Evolutionary conservation across 2,113 vertebrate genomes (phyloP).

Genomic region (Prochilodus magdalenae): DNA sequence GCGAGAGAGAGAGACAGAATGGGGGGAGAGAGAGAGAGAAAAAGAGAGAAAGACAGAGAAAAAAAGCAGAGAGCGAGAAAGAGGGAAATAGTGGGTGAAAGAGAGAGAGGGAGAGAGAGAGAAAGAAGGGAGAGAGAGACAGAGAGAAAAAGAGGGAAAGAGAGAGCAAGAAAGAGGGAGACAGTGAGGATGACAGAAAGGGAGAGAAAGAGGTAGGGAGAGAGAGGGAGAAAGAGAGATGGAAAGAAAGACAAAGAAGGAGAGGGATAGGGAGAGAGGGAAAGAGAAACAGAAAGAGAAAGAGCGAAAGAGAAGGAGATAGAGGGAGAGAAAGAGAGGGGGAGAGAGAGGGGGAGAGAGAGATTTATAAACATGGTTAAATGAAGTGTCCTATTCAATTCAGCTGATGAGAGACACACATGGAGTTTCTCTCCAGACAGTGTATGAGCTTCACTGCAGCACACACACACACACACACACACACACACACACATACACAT

Average conservation of each 20-base stretch:
- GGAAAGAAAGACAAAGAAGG: not conserved
- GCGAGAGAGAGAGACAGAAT: not conserved
- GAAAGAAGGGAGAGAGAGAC: no score
- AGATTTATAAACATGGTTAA: conserved; percentile 3
- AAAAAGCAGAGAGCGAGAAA: not conserved
- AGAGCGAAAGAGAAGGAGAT: not conserved
- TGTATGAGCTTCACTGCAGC: not conserved
- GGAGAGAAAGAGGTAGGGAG: rapidly evolving
- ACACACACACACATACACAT: not conserved
- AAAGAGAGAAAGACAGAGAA: not conserved
- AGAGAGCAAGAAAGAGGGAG: no score
- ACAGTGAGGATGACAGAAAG: no score
- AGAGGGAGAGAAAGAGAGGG: not conserved
- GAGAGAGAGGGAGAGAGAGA: not conserved
- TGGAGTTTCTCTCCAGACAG: not conserved
- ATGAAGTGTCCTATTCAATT: not conserved
- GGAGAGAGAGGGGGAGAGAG: not conserved
- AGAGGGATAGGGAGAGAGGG: no score
- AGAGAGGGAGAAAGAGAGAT: not conserved
- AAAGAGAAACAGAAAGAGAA: no score
- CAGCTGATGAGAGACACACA: not conserved
- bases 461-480: not conserved
- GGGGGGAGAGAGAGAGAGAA: not conserved
- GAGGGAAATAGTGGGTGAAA: not conserved
- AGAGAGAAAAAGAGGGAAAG: not conserved